Conservation (phyloP, 2,113 vertebrate species). For the Oreochromis tanganicae region DNA sequence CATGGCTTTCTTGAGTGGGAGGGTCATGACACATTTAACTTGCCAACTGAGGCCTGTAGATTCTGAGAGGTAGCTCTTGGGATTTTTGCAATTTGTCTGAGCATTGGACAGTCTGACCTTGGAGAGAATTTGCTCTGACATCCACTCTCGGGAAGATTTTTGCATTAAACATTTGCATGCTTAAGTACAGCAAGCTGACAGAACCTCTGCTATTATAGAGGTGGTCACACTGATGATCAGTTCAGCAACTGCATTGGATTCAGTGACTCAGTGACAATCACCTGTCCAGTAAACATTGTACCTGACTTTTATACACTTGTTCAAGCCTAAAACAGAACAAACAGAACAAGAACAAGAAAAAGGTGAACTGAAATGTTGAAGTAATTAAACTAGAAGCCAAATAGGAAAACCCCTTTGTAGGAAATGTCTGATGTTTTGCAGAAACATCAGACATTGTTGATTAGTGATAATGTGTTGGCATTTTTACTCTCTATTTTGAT, state of each 20-base stretch:
- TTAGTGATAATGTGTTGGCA: not conserved
- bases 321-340: not conserved
- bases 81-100: not conserved
- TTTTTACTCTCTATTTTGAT: not conserved
- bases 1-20: not conserved
- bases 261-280: not conserved
- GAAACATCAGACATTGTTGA: not conserved
- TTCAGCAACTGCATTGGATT: not conserved
- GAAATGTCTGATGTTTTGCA: not conserved
- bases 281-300: not conserved
- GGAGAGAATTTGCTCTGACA: not conserved
- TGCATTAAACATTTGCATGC: not conserved
- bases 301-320: not conserved
- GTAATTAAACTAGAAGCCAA: not conserved
- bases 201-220: not conserved
- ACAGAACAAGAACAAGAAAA: not conserved
- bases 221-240: not conserved
- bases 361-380: not conserved
- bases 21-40: not conserved
- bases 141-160: not conserved
- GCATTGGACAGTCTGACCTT: not conserved
- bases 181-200: not conserved
- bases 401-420: not conserved
- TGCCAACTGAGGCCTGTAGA: not conserved
- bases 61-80: not conserved